Evolutionary conservation across 2,113 vertebrate genomes (phyloP).

Genomic region (Oreochromis spilurus): DNA sequence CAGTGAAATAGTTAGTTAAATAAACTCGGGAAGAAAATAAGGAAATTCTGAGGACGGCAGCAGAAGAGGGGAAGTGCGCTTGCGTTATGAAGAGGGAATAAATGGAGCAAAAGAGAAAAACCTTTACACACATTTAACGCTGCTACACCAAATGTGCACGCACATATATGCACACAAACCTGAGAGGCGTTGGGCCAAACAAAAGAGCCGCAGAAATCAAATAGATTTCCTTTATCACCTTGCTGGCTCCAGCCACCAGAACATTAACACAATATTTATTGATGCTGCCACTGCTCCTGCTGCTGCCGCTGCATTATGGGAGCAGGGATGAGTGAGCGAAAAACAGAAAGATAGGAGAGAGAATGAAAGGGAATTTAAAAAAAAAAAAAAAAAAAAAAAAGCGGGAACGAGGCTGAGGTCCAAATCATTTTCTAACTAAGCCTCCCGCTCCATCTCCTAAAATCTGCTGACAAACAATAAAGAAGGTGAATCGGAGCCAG

Average conservation of each 20-base stretch:
- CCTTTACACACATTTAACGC: not conserved
- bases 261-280: conserved; percentile 66
- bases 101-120: not conserved
- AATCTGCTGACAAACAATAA: conserved; percentile 65
- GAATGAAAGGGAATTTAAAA: not conserved
- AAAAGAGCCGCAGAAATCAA: conserved; percentile 49
- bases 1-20: not conserved
- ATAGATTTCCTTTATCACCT: conserved; percentile 62
- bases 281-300: conserved; percentile 43
- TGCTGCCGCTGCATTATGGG: conserved; percentile 39
- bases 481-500: conserved; percentile 38
- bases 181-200: conserved; percentile 3
- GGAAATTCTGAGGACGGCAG: not conserved
- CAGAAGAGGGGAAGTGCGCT: not conserved
- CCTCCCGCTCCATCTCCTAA: conserved; percentile 28
- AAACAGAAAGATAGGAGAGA: conserved; percentile 1
- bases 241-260: conserved; percentile 47
- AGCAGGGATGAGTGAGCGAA: not conserved
- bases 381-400: not conserved
- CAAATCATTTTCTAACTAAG: conserved; percentile 47
- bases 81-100: not conserved
- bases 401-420: conserved; percentile 6
- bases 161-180: not conserved
- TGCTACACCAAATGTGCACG: not conserved
- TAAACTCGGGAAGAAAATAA: not conserved